Percentiles rank a stretch among this genome's conserved stretches.
These are phyloP conservation scores for Scolanthus callimorphus DNA, from an alignment of 92 coral and sea anemone genomes.

Conservation along the genomic window DNA sequence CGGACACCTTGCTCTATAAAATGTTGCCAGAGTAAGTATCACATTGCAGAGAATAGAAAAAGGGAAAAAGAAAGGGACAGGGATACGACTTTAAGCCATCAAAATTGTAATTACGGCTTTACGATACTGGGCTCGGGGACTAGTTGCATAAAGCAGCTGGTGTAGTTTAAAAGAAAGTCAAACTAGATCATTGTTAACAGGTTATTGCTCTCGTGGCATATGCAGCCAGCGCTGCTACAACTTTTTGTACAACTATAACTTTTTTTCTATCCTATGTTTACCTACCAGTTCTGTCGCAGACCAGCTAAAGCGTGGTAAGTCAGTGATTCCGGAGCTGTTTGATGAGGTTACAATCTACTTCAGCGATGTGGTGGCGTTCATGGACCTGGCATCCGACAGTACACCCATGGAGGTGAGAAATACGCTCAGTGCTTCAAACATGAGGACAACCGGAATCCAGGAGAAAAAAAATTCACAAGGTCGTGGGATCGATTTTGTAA, in stretches of 20 bases:
- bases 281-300: conserved; percentile 67
- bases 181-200: too few relatives aligned
- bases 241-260: neutral
- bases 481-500: too few relatives aligned
- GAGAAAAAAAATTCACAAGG: too few relatives aligned
- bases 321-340: conserved; percentile 71
- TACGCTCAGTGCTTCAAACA: too few relatives aligned
- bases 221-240: neutral
- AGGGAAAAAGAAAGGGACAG: too few relatives aligned
- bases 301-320: conserved; percentile 67
- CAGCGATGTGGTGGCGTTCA: conserved; percentile 74
- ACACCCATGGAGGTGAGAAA: conserved; percentile 77
- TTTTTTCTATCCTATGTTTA: neutral
- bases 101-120: too few relatives aligned
- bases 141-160: neutral
- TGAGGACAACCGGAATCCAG: too few relatives aligned
- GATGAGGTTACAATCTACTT: conserved; percentile 82
- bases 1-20: conserved; percentile 69
- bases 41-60: too few relatives aligned
- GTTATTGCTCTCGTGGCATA: neutral
- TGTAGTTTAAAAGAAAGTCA: neutral
- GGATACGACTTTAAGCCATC: neutral
- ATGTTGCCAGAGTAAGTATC: conserved; percentile 67
- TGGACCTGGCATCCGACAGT: conserved; percentile 81
- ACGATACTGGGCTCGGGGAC: neutral